Evolutionary conservation across 2,797 vertebrate genomes (phyloP), one percentile per base, ranked within the genome.

Genomic region (Lagodon rhomboides): DNA sequence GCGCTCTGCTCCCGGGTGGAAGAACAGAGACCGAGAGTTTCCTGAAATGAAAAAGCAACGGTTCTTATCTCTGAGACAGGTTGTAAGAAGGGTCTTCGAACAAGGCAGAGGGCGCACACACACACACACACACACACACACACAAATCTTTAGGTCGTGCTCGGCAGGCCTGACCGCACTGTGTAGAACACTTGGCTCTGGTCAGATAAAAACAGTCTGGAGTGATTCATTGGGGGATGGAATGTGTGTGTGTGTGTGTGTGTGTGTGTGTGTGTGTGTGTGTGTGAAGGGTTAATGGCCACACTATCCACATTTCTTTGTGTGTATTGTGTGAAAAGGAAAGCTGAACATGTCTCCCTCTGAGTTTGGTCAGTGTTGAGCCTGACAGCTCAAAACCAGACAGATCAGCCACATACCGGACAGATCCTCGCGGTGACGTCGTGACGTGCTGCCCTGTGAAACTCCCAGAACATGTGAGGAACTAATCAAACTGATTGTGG

Each of bases 21-120:
- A 73, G 79, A 85, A 83, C 68, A 85, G 76, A 87, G 76, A 75
- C 55, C 72, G 61, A 76, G 82, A 71, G 79, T 74, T 84, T 83
- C 61, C 84, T 80, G 70, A 87, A 90, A 87, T 82, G 85, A 83
- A 82, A 87, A 87, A 88, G 80, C 75, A 77, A 67, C 7, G 38
- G 75, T 68, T 83, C 87, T 91, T 92, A 93, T 94, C 87, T 92
- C 71, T 41, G 64, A 87, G 87, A 85, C 85, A 85, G 86, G 85
- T 86, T 90, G 87, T 91, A 85, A 88, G 88, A 85, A 68, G 59
- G 82, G 85, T 70, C 68, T 13, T 61, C 4, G 85, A 92, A 84
- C 79, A 88, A 88, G 89, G 82, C 85, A 86, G 67, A 87, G 88
- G 87, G 82, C 67, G 20, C 70, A 56, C 68, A 77, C 70, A 79